Base-by-base conservation (phyloP, 1,140 invertebrate species). In the Dinothrombium tinctorium region DNA sequence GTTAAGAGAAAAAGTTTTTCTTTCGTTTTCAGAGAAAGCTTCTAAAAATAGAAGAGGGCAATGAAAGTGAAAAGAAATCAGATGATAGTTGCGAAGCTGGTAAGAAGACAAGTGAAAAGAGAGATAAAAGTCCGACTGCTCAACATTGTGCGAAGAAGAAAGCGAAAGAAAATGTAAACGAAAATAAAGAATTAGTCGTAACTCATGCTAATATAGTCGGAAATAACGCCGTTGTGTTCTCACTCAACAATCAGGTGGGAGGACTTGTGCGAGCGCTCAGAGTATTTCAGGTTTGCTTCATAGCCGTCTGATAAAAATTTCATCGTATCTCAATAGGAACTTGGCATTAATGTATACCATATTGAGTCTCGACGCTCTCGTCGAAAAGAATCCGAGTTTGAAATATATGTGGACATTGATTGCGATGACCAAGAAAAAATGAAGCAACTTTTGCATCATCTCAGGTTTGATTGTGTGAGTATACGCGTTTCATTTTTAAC, bases 341-440 rank as follows among this genome's bases (percentile, higher is more conserved):
- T 89, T 40, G 82, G 86, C 6, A 76, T 94, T 33, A 92, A 92
- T 57, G 83, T 95, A 1, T 68, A 86, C 33, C 86, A 92, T 59
- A 84, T 95, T 51, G 87, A 95, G 58, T 86, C 86, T 0, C 66
- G 86, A 28, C 79, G 76, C 46, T 76, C 78, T 0, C 62, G 69
- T 20, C 49, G 59, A 20, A 47, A 62, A n/a, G 63, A 69, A 31
- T 69, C 71, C 0, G 69, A 87, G 60, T 80, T 73, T 38, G 87
- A 95, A 57, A 89, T 94, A 45, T 66, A 87, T 44, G 82, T 94
- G 4, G 84, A 94, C 49, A 73, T 95, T 1, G 82, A 94, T 54
- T 87, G 82, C 49, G 82, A 90, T 56, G 46, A 47, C 33, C 66
- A 72, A 1, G 67, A 68, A 19, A 67, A 71, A 29, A 76, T 89